Conservation (phyloP, 35 echinoderm and acorn worm species). For the Acanthaster planci region DNA sequence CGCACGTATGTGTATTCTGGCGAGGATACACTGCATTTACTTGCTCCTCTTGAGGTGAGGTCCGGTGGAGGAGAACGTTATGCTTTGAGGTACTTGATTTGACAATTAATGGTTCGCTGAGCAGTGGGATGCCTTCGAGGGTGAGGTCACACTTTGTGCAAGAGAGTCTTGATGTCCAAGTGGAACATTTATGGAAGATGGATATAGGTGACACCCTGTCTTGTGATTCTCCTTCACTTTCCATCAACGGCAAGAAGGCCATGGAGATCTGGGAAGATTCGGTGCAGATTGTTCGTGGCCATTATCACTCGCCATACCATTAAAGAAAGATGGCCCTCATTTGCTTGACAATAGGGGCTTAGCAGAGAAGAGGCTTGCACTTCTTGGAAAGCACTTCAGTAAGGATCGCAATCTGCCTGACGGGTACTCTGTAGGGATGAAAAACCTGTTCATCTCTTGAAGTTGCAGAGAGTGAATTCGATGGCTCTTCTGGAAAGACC, state of each 20-base stretch:
- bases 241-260: conserved; percentile 36
- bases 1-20: too few species aligned
- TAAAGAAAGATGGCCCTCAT: too few species aligned
- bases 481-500: neutral
- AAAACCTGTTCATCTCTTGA: conserved; percentile 9
- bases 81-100: conserved; percentile 61
- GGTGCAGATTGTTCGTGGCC: too few species aligned
- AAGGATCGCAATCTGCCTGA: too few species aligned
- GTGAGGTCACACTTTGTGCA: neutral
- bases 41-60: conserved; percentile 63
- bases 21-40: neutral
- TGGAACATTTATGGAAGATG: neutral
- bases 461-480: neutral
- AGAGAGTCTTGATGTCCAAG: neutral
- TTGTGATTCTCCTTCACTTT: neutral
- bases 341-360: too few species aligned
- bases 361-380: too few species aligned
- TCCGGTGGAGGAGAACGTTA: conserved; percentile 47
- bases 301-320: too few species aligned
- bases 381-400: too few species aligned
- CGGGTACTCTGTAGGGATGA: conserved; percentile 22
- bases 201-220: neutral
- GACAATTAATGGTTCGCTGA: conserved; percentile 73
- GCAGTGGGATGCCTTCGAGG: neutral
- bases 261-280: neutral